A percentile compares a stretch with the other conserved stretches of the same genome.
These are phyloP conservation scores for Hydrozoanthus tunicans DNA, from an alignment of 64 coral and sea anemone species.

Conservation along the genomic window DNA sequence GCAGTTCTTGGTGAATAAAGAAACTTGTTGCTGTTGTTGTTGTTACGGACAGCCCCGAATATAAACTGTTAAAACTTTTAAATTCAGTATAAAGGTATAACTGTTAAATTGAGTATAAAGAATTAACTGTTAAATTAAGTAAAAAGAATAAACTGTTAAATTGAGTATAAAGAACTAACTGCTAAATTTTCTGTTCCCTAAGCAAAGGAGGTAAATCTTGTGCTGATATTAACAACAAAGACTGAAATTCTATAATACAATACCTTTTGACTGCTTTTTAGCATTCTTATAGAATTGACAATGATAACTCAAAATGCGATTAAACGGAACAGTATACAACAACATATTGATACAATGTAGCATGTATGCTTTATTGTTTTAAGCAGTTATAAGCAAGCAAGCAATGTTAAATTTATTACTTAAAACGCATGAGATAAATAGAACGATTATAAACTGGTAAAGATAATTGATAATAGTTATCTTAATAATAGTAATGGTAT, in stretches of 20 bases:
- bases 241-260: conserved; percentile 8
- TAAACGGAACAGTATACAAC: too few relatives aligned
- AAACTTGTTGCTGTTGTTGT: background rate
- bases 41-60: conserved; percentile 5
- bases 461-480: too few relatives aligned
- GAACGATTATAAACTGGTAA: too few relatives aligned
- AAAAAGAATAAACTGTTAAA: conserved; percentile 9
- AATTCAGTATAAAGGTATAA: conserved; percentile 8
- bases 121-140: conserved; percentile 9
- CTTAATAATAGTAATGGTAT: too few relatives aligned
- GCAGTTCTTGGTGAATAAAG: background rate
- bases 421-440: too few relatives aligned
- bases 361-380: too few relatives aligned
- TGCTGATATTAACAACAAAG: conserved; percentile 8
- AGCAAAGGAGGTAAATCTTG: conserved; percentile 7
- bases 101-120: conserved; percentile 8
- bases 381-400: too few relatives aligned
- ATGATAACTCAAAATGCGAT: too few relatives aligned
- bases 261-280: background rate
- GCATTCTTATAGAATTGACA: too few relatives aligned
- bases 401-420: too few relatives aligned
- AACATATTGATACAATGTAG: too few relatives aligned
- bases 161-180: conserved; percentile 8
- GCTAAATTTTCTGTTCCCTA: conserved; percentile 7
- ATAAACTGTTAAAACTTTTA: conserved; percentile 9